Base-by-base conservation (phyloP, 2,888 invertebrate species). In the Alsophila aescularia region DNA sequence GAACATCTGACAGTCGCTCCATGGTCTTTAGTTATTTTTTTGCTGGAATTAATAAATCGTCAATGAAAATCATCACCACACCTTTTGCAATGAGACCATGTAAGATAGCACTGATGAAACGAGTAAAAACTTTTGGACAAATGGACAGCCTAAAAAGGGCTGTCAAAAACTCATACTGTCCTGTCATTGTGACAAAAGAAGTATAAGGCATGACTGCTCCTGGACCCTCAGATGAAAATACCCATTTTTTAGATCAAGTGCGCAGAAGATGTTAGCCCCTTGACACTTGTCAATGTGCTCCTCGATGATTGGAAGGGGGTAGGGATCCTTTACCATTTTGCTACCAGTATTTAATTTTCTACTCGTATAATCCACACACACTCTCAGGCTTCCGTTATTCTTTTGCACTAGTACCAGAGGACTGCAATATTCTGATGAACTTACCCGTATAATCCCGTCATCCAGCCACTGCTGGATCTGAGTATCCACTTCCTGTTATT, bases 11-110 rank as follows among this genome's bases (percentile, higher is more conserved):
- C 10, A 41, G 10, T 2, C 41, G 16, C 10, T 29, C 10, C 2
- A 29, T 18, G 9, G 47, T 64, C 39, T 68, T 27, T 0, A 37
- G 1, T 9, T 69, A 58, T 29, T 60, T 13, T 10, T 42, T 10
- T 1, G 67, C 61, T 36, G 44, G 39, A 39, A 66, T 65, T 8
- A 69, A 13, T 0, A 70, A 10, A 36, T 72, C 65, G 37, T 72
- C 68, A 3, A 69, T 60, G 41, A 63, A 69, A 40, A 68, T 60
- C 6, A 65, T 5, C 0, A 69, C 15, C 12, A 40, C 35, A 1
- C 59, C 62, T 31, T 31, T 48, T 1, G 36, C 15, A 6, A 67
- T 58, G 4, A 66, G 48, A 8, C 66, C 63, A 24, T 56, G 41
- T 21, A 64, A 66, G 6, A 69, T 65, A 10, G n/a, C n/a, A 60